phyloP scores from a whole-genome alignment of 1,140 invertebrate species.

The Brachionus asplanchnoidis region DNA sequence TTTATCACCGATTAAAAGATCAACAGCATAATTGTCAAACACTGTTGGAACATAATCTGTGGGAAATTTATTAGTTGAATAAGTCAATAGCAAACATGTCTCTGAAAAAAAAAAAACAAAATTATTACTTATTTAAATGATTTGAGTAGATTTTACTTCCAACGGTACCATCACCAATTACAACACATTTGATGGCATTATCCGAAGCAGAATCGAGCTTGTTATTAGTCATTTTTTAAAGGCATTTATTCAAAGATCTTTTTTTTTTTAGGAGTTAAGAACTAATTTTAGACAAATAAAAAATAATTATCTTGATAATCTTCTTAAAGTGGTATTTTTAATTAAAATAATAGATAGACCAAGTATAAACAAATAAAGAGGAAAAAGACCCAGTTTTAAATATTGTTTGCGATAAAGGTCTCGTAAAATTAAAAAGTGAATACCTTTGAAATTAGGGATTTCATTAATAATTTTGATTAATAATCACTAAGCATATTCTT shows the following conservation, averaged over 20 bases:
- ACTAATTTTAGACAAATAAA: background rate
- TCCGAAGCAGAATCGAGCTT: background rate
- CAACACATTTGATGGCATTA: constrained; percentile 36
- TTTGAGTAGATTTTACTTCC: constrained; percentile 14
- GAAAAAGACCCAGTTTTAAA: background rate
- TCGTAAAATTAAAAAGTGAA: background rate
- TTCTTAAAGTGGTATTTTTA: background rate
- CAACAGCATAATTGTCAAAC: constrained; percentile 41
- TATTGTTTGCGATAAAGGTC: background rate
- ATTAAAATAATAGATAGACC: background rate
- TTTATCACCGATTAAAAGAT: constrained; percentile 16
- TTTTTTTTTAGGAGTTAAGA: background rate
- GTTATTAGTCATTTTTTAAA: background rate
- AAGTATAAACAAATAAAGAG: background rate
- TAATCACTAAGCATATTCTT: background rate
- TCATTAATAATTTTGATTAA: background rate
- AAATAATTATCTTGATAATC: background rate
- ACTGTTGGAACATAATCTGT: constrained; percentile 36
- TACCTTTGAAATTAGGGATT: background rate
- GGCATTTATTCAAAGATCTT: background rate
- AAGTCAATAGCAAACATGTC: constrained; percentile 20
- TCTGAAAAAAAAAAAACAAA: background rate
- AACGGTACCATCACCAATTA: constrained; percentile 38
- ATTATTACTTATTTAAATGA: background rate
- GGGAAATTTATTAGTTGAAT: constrained; percentile 37